Percentiles rank a stretch among this genome's conserved stretches.
Evolutionary conservation across 2,797 vertebrate genomes (phyloP).

Genomic region (Hydrophis major): DNA sequence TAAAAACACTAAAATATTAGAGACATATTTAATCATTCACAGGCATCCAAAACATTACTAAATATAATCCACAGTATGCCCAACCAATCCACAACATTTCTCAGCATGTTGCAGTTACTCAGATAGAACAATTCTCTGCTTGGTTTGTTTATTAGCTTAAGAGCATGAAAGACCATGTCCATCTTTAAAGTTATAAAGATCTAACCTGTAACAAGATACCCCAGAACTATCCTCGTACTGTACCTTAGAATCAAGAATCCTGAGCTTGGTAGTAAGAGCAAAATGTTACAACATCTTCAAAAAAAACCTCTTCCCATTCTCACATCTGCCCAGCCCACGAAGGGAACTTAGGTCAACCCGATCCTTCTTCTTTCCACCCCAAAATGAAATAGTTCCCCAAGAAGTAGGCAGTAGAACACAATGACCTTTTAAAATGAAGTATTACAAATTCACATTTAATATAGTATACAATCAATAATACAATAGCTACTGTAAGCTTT

Average conservation of each 20-base stretch:
- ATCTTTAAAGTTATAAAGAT: constrained; percentile 73
- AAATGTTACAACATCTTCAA: constrained; percentile 76
- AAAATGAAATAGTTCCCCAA: constrained; percentile 58
- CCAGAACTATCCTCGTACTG: constrained; percentile 77
- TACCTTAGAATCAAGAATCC: constrained; percentile 83
- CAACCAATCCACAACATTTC: constrained; percentile 72
- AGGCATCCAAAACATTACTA: constrained; percentile 79
- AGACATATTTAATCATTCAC: constrained; percentile 81
- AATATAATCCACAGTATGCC: constrained; percentile 76
- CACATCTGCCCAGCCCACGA: constrained; percentile 33
- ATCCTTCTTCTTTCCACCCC: constrained; percentile 41
- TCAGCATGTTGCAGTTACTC: constrained; percentile 65
- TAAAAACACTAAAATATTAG: constrained; percentile 86
- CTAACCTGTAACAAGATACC: constrained; percentile 70
- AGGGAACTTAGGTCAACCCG: constrained; percentile 1
- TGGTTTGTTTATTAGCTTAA: constrained; percentile 63
- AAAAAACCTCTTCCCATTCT: constrained; percentile 73
- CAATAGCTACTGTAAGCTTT: constrained; percentile 84
- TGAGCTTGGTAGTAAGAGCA: constrained; percentile 84
- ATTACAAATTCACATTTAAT: constrained; percentile 88
- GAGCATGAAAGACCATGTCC: constrained; percentile 66
- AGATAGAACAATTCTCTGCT: constrained; percentile 59
- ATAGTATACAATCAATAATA: constrained; percentile 81
- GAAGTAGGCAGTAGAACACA: constrained; percentile 80
- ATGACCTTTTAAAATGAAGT: constrained; percentile 81